Conservation (phyloP, 2,888 invertebrate genomes). For the Sminthurides aquaticus region DNA sequence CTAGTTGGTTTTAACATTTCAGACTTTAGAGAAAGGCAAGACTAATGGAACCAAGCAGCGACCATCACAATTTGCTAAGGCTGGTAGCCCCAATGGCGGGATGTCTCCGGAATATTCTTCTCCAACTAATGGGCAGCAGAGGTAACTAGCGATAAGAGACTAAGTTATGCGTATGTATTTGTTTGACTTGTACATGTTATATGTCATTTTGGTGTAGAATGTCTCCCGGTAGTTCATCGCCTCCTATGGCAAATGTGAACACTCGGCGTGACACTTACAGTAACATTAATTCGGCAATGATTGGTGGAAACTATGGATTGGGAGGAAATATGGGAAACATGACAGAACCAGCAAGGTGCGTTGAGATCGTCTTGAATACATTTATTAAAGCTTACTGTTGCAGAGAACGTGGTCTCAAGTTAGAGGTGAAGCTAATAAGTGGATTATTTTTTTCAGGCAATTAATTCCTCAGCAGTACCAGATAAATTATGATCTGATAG, state of each 20-base stretch:
- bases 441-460: conserved; percentile 3
- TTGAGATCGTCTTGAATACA: neutral
- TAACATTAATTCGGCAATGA: conserved; percentile 16
- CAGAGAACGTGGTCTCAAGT: neutral
- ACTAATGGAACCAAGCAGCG: conserved; percentile 7
- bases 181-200: no score
- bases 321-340: neutral
- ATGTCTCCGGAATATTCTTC: conserved; percentile 13
- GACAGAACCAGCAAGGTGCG: neutral
- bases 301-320: conserved; percentile 13
- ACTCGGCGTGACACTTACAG: conserved; percentile 12
- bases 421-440: neutral
- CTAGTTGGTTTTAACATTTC: neutral
- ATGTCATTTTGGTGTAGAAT: conserved; percentile 12
- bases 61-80: conserved; percentile 10
- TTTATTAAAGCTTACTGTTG: neutral
- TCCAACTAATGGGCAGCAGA: conserved; percentile 17
- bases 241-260: conserved; percentile 13
- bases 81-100: conserved; percentile 12
- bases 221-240: conserved; percentile 18
- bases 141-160: no score
- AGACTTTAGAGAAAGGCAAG: conserved; percentile 13
- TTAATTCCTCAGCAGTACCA: conserved; percentile 38
- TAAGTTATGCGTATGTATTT: no score
- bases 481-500: conserved; percentile 38